These are phyloP conservation scores for Exephanes ischioxanthus DNA, from an alignment of 2,888 invertebrate species.

Conservation along the genomic window DNA sequence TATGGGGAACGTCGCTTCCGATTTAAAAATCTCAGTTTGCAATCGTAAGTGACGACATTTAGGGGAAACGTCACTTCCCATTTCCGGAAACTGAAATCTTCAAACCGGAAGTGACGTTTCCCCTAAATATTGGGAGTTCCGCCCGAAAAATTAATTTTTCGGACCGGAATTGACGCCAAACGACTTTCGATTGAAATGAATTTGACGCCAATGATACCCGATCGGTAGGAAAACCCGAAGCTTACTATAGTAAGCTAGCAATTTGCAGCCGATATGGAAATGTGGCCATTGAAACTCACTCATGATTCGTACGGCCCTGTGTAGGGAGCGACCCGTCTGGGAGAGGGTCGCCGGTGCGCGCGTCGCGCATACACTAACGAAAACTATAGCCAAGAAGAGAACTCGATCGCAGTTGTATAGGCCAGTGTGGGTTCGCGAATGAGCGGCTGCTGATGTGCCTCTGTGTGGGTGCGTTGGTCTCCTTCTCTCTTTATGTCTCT, in stretches of 20 bases:
- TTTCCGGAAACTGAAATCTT: neutral
- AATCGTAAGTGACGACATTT: neutral
- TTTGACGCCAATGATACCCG: no score
- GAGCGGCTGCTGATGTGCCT: slow-evolving; percentile 2
- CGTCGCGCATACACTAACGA: neutral
- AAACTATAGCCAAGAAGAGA: neutral
- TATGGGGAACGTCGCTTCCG: neutral
- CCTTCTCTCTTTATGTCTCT: slow-evolving; percentile 26
- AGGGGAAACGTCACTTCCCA: neutral
- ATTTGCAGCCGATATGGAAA: neutral
- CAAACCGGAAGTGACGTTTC: neutral
- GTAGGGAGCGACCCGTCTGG: neutral
- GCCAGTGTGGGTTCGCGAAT: slow-evolving; percentile 3
- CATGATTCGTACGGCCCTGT: neutral
- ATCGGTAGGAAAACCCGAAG: no score
- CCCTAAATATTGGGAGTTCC: neutral
- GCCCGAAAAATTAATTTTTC: neutral
- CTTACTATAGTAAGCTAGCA: neutral
- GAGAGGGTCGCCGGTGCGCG: slow-evolving; percentile 11
- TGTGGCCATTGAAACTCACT: neutral
- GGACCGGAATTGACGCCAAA: no score
- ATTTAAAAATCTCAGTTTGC: neutral
- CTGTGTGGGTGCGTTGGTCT: slow-evolving; percentile 52
- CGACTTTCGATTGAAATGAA: no score
- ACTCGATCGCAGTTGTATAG: neutral